A percentile compares a stretch with the other conserved stretches of the same genome.
Conservation (phyloP, 37 sponge, comb jelly and placozoan genomes). For the Ephydatia muelleri region DNA sequence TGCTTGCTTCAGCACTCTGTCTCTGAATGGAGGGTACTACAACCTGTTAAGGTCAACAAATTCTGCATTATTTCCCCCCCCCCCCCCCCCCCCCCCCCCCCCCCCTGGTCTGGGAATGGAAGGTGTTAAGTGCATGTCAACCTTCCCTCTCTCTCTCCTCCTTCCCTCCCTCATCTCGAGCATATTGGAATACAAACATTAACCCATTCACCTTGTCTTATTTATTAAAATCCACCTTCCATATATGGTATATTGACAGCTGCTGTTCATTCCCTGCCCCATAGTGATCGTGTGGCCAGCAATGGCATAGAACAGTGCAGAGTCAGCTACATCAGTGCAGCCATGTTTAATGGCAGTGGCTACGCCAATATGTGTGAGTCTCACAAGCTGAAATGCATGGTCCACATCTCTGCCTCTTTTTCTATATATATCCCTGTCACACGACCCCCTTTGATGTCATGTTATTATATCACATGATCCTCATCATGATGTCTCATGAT, state of each 20-base stretch:
- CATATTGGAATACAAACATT: too few species aligned
- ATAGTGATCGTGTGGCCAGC: slow-evolving; percentile 3
- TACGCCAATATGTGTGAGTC: slow-evolving; percentile 37
- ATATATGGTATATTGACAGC: neutral
- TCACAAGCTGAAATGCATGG: too few species aligned
- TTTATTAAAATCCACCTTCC: neutral
- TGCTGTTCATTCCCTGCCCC: neutral
- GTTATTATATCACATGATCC: too few species aligned
- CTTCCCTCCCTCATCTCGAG: too few species aligned
- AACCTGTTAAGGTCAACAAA: slow-evolving; percentile 23
- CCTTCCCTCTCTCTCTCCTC: too few species aligned
- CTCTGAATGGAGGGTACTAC: slow-evolving; percentile 11
- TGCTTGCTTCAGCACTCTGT: slow-evolving; percentile 36
- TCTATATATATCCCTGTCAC: neutral
- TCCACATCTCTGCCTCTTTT: neutral
- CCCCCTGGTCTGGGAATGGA: neutral
- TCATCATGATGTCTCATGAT: too few species aligned
- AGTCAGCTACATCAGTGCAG: slow-evolving; percentile 24
- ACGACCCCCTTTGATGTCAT: neutral
- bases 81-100: neutral
- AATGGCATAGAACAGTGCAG: slow-evolving; percentile 24
- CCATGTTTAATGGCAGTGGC: slow-evolving; percentile 24
- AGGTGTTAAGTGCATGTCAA: too few species aligned
- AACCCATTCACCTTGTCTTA: too few species aligned
- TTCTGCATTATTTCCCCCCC: neutral